Evolutionary conservation across 2,113 vertebrate genomes (phyloP).

Genomic region (Sinocyclocheilus maitianheensis): DNA sequence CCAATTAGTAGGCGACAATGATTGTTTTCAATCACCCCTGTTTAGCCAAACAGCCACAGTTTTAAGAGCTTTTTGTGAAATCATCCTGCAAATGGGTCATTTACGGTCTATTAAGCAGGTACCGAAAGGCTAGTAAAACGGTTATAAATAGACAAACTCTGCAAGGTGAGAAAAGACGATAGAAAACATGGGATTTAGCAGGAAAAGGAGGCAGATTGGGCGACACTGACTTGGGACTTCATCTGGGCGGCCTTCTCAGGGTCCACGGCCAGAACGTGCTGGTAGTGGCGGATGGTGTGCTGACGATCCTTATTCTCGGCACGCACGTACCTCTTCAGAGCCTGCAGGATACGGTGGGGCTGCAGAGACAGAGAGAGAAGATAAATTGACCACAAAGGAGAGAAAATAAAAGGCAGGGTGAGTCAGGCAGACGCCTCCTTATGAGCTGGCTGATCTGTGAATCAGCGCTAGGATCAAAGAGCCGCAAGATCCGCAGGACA

Average conservation of each 20-base stretch:
- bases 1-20: not conserved
- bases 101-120: not conserved
- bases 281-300: slow-evolving; percentile 95
- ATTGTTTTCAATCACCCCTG: not conserved
- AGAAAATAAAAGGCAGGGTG: not conserved
- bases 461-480: slow-evolving; percentile 51
- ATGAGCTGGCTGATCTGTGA: slow-evolving; percentile 10
- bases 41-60: not conserved
- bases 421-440: not conserved
- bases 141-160: not conserved
- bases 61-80: not conserved
- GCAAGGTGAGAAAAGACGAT: not conserved
- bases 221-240: slow-evolving; percentile 90
- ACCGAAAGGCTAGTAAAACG: not conserved
- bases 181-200: not conserved
- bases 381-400: slow-evolving; percentile 24
- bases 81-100: not conserved
- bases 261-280: slow-evolving; percentile 95
- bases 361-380: slow-evolving; percentile 57
- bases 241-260: slow-evolving; percentile 97
- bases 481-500: slow-evolving; percentile 52
- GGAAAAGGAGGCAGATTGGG: slow-evolving; percentile 6
- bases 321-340: slow-evolving; percentile 88
- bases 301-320: slow-evolving; percentile 96
- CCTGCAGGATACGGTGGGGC: slow-evolving; percentile 94